phyloP scores from a whole-genome alignment of 2,888 invertebrate species.

The Cheilosia vernalis region DNA sequence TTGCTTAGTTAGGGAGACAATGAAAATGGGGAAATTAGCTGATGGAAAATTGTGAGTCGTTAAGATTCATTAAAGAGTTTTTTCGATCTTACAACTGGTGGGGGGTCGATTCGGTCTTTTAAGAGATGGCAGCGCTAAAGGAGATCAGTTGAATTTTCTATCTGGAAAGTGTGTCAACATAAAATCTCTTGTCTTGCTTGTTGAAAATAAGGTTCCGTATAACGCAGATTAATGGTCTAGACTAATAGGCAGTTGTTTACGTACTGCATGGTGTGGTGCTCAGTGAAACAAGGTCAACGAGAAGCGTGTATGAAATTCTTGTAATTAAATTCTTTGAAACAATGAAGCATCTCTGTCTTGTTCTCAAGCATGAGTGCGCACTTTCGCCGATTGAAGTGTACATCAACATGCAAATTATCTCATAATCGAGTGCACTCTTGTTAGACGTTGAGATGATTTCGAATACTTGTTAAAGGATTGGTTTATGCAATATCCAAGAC shows the following conservation, averaged over 20 bases:
- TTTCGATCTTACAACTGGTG: neutral
- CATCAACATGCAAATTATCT: neutral
- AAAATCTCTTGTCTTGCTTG: no score
- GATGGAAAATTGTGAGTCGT: conserved; percentile 4
- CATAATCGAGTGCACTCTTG: no score
- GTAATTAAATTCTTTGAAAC: neutral
- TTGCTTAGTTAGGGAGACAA: neutral
- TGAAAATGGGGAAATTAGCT: neutral
- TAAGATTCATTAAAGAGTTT: conserved; percentile 4
- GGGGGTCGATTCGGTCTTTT: neutral
- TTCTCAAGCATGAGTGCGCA: neutral
- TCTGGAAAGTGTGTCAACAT: no score
- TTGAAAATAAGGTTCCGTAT: neutral
- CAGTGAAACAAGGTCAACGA: conserved; percentile 10
- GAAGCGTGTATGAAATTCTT: neutral
- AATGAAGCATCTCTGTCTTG: neutral
- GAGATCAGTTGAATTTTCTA: neutral
- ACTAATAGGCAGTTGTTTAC: neutral
- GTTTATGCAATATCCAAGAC: no score
- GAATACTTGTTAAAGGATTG: no score
- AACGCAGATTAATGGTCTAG: conserved; percentile 2
- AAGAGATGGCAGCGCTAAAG: neutral
- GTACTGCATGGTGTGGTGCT: neutral
- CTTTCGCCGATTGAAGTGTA: neutral
- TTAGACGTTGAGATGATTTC: no score